Evolutionary conservation across 2,113 vertebrate species (phyloP).

Genomic region (Tringa solitaria): DNA sequence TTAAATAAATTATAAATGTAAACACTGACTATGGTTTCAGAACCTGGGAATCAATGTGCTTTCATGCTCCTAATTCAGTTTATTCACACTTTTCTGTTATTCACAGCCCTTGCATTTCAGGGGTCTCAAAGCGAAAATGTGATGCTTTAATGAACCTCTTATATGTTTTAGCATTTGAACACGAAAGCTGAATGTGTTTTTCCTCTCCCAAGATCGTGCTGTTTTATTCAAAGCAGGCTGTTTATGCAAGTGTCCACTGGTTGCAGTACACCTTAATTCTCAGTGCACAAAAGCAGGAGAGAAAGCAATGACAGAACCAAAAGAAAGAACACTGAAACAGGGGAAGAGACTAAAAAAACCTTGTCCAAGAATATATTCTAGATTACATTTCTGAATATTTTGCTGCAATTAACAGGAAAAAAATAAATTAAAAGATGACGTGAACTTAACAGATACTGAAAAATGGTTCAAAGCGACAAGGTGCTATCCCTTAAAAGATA

Average conservation of each 20-base stretch:
- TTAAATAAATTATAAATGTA: slow-evolving; percentile 29
- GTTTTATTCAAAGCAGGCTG: slow-evolving; percentile 32
- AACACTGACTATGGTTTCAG: neutral
- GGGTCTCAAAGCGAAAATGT: neutral
- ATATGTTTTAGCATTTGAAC: neutral
- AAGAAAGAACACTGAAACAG: neutral
- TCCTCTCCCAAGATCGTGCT: neutral
- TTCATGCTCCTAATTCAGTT: neutral
- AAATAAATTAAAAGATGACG: neutral
- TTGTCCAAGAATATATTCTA: neutral
- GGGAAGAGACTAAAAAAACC: neutral
- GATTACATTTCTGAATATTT: neutral
- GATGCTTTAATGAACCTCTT: neutral
- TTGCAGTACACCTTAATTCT: slow-evolving; percentile 48
- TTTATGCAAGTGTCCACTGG: slow-evolving; percentile 45
- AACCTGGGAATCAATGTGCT: neutral
- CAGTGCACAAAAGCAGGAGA: neutral
- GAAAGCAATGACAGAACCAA: neutral
- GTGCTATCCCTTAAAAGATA: neutral
- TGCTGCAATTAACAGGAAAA: neutral
- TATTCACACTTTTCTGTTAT: neutral
- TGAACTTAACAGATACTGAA: neutral
- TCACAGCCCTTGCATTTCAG: neutral
- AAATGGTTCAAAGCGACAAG: neutral
- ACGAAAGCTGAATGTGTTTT: neutral